A percentile compares a stretch with the other conserved stretches of the same genome.
phyloP scores from a whole-genome alignment of 2,797 vertebrate species.

The Ctenopoma kingsleyae region DNA sequence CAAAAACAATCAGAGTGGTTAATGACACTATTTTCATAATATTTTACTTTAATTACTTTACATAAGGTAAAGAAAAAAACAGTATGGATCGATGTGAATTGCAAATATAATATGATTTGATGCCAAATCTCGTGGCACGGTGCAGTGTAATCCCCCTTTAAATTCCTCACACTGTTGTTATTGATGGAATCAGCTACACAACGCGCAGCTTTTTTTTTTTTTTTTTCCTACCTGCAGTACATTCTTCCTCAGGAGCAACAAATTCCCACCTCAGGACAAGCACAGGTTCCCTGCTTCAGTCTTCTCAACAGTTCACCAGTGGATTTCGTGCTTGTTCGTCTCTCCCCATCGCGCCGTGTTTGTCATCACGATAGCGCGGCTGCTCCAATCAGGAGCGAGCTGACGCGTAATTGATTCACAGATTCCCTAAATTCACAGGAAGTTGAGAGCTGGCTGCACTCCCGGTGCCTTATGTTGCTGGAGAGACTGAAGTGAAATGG shows the following conservation, averaged over 20 bases:
- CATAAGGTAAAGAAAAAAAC: not conserved
- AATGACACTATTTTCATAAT: not conserved
- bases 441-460: not conserved
- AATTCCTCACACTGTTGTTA: slow-evolving; percentile 24
- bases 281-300: slow-evolving; percentile 14
- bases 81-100: not conserved
- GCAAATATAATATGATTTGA: not conserved
- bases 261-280: slow-evolving; percentile 33
- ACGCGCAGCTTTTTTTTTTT: not conserved
- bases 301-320: slow-evolving; percentile 38
- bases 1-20: not conserved
- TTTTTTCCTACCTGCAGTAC: slow-evolving; percentile 75
- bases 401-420: slow-evolving; percentile 65
- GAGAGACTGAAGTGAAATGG: not conserved
- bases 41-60: not conserved
- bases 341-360: slow-evolving; percentile 24
- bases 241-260: slow-evolving; percentile 54
- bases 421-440: slow-evolving; percentile 19
- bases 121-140: slow-evolving; percentile 10
- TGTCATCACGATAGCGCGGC: slow-evolving; percentile 15
- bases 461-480: slow-evolving; percentile 23
- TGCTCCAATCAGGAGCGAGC: slow-evolving; percentile 65
- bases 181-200: not conserved
- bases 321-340: slow-evolving; percentile 30
- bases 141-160: slow-evolving; percentile 26